Base-by-base conservation (phyloP, 1,140 invertebrate species). In the Achatina immaculata region DNA sequence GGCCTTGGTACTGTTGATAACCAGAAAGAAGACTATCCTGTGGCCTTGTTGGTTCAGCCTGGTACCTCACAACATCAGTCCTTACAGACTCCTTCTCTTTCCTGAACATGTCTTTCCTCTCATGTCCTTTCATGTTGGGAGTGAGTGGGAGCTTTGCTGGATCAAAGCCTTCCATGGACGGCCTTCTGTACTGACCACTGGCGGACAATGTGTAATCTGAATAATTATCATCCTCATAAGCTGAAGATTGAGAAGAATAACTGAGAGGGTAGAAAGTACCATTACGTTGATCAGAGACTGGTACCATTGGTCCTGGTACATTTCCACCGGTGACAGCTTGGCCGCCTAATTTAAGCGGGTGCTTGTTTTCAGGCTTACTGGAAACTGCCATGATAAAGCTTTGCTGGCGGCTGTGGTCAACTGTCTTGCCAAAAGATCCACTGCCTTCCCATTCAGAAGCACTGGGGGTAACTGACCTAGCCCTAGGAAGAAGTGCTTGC, bases 381-480 rank as follows among this genome's bases (percentile, higher is more conserved):
- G 85, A 84, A 34, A 91, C 82, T 36, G 90, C 90, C 14, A 87
- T 82, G 43, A 91, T 85, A 76, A 89, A 91, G 77, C 89, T 90
- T 4, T 85, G 83, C 81, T 91, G 89, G 19, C 90, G 82, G 58
- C 82, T 72, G 80, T 91, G 89, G 24, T 89, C 89, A 55, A 83
- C 74, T 43, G 76, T 82, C 31, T 82, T 80, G 36, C 72, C 62
- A 38, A 78, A 79, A 34, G 77, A 45, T 24, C 40, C 71, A 24
- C 79, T 77, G 34, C 36, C 72, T 16, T 62, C 42, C 19, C 45
- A 73, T 16, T 83, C 38, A 24, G 75, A 94, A 0, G 95, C 94
- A 77, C 95, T 95, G 0, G 95, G 95, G 0, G 95, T 96, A 28
- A 95, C 95, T 65, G 95, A 95, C 76, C 76, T 68, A 31, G 72